Evolutionary conservation across 2,113 vertebrate genomes (phyloP).

Genomic region (Lycocorax pyrrhopterus): DNA sequence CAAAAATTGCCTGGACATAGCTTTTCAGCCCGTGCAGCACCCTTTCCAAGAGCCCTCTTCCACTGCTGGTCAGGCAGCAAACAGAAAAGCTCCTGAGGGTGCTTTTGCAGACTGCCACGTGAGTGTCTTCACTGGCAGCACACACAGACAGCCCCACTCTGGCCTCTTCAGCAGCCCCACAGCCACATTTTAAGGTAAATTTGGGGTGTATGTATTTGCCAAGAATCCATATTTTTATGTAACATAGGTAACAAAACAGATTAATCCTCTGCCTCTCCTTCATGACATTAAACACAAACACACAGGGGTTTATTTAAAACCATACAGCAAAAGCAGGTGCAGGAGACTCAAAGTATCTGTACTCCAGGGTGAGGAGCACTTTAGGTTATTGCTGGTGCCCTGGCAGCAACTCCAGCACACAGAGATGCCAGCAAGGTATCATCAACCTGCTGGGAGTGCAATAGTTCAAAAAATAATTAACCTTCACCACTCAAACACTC

Average conservation of each 20-base stretch:
- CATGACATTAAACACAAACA: neutral
- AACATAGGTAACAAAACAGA: neutral
- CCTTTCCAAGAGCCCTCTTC: neutral
- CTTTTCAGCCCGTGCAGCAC: neutral
- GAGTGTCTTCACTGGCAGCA: neutral
- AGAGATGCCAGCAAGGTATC: neutral
- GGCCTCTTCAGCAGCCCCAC: neutral
- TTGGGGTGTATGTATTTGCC: neutral
- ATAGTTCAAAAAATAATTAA: neutral
- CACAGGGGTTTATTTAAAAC: neutral
- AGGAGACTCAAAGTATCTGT: neutral
- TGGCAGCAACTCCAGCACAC: neutral
- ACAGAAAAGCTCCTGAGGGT: neutral
- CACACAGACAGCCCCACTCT: neutral
- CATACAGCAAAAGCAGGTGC: neutral
- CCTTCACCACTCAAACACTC: neutral
- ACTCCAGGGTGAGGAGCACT: neutral
- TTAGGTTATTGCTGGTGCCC: neutral
- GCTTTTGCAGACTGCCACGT: neutral
- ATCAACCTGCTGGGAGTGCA: neutral
- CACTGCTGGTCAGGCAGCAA: neutral
- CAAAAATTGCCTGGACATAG: accelerated
- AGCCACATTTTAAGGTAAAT: neutral
- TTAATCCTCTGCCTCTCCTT: neutral
- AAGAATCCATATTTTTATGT: neutral